phyloP scores from a whole-genome alignment of 1,140 invertebrate genomes.

The Coptotermes formosanus region DNA sequence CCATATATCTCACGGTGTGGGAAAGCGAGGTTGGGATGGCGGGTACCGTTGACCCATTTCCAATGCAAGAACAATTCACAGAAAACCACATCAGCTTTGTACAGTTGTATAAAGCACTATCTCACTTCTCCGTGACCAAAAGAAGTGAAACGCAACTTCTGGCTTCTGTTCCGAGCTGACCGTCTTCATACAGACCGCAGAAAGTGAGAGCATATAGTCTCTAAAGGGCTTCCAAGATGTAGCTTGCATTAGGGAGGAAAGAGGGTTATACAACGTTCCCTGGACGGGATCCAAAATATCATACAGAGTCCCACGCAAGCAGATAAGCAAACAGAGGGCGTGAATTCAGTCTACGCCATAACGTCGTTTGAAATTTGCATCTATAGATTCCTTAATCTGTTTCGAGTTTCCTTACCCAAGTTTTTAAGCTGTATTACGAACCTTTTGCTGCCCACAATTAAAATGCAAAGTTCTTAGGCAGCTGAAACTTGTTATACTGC shows the following conservation, averaged over 20 bases:
- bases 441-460: too few species aligned
- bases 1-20: not conserved
- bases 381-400: not conserved
- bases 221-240: too few species aligned
- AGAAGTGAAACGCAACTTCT: not conserved
- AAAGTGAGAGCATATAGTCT: too few species aligned
- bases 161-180: not conserved
- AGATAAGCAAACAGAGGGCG: not conserved
- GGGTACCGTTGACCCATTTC: not conserved
- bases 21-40: not conserved
- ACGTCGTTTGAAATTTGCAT: not conserved
- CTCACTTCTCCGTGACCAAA: not conserved
- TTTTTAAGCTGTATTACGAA: not conserved
- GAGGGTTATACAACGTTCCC: not conserved
- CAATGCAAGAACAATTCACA: not conserved
- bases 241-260: too few species aligned
- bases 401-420: not conserved
- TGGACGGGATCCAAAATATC: not conserved
- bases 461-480: too few species aligned
- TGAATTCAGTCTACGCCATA: not conserved
- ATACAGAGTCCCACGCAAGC: not conserved
- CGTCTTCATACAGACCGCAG: not conserved
- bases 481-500: too few species aligned
- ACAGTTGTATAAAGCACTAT: not conserved
- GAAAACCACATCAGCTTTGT: not conserved